These are phyloP conservation scores for Daboia siamensis DNA, from an alignment of 2,113 vertebrate genomes.

Conservation along the genomic window DNA sequence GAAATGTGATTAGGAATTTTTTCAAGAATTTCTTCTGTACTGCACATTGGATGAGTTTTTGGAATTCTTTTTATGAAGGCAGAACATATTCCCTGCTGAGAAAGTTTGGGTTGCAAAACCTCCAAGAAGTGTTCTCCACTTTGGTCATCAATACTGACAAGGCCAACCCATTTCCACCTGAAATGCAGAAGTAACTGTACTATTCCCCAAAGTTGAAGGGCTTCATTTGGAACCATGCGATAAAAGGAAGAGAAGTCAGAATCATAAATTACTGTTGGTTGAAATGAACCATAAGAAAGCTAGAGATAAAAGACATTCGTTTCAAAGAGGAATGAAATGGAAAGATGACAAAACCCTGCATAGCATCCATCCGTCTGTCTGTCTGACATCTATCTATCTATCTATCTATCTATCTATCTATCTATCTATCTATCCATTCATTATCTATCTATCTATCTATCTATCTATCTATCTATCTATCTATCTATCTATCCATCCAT, in stretches of 20 bases:
- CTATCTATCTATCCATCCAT: too few species aligned
- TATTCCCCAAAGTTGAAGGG: neutral
- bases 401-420: too few species aligned
- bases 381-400: too few species aligned
- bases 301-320: neutral
- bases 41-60: neutral
- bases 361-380: too few species aligned
- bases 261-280: neutral
- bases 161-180: slow-evolving; percentile 4
- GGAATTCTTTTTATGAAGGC: neutral
- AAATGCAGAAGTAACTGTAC: slow-evolving; percentile 1
- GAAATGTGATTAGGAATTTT: neutral
- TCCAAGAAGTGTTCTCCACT: neutral
- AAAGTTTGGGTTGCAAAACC: neutral
- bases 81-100: neutral
- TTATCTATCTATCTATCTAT: too few species aligned
- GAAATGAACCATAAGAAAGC: neutral
- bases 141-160: neutral
- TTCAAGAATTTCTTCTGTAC: neutral
- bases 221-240: neutral
- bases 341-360: neutral
- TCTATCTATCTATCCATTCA: too few species aligned
- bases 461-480: too few species aligned
- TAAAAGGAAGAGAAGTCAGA: neutral
- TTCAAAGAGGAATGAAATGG: neutral